These are phyloP conservation scores for Aphodius granarius DNA, from an alignment of 2,888 invertebrate genomes.

Conservation along the genomic window DNA sequence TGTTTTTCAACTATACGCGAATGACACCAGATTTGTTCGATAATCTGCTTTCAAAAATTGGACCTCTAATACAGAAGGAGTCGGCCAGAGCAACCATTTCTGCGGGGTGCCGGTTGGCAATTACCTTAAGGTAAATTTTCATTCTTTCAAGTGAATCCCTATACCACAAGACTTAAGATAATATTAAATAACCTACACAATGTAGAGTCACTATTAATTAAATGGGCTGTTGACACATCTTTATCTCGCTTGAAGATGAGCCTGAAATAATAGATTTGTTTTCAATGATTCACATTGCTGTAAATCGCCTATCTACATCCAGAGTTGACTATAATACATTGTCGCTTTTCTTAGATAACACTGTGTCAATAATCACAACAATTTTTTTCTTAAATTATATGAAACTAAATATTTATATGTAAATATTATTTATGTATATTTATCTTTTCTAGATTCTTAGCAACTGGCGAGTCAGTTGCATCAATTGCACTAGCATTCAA, in stretches of 20 bases:
- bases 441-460: conserved; percentile 3
- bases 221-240: too few species aligned
- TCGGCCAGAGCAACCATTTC: conserved; percentile 34
- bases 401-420: background rate
- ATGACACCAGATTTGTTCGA: conserved; percentile 29
- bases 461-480: conserved; percentile 13
- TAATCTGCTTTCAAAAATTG: conserved; percentile 28
- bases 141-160: too few species aligned
- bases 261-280: too few species aligned
- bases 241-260: too few species aligned
- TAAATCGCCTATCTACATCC: too few species aligned
- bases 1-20: conserved; percentile 35
- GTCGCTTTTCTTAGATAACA: too few species aligned
- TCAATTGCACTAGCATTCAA: conserved; percentile 21
- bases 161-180: too few species aligned
- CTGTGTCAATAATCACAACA: too few species aligned
- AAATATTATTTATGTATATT: background rate
- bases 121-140: conserved; percentile 35
- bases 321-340: too few species aligned
- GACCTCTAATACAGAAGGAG: conserved; percentile 28
- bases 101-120: conserved; percentile 36
- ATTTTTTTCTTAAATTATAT: background rate
- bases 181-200: too few species aligned
- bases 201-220: too few species aligned
- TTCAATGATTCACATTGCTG: too few species aligned